Evolutionary conservation across 2,113 vertebrate species (phyloP), one percentile per base, ranked within the genome.

Genomic region (Brachirus orientalis): DNA sequence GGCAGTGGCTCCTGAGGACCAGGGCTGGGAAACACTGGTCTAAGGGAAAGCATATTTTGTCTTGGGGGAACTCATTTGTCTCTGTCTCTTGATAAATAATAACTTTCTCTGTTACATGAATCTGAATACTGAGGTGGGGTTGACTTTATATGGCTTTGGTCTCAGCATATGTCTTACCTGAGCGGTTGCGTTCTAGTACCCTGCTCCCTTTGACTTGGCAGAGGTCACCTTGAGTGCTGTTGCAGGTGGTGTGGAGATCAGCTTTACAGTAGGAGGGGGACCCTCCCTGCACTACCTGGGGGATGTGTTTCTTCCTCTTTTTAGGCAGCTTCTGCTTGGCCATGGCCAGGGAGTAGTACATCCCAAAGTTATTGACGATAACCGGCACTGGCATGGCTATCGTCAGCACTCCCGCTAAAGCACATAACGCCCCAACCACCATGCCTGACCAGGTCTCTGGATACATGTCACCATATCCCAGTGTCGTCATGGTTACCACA

Each of bases 331-430:
- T 99, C 93, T 99, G 98, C 87, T 99, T 99, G 59, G 98, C 98
- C 98, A 99, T 99, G 65, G 98, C 98, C 90, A 99, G 90, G 6
- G 98, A 99, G 89, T 99, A 99, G 91, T 99, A 99, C 98, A 99
- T 98, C 85, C 97, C 97, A 90, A 99, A 99, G 90, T 99, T 99
- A 93, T 99, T 99, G 79, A 99, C 97, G 47, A 99, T 99, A 73
- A 99, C 97, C n/a, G 97, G 97, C 70, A 99, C 97, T 0, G 97
- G 97, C 97, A 99, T 99, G 80, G 97, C 97, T 90, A 99, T 99
- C 7, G 97, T 99, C 65, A 98, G 91, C 68, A 99, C 97, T 4
- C 98, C 97, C 0, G 98, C 96, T 78, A 99, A 87, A 0, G 98
- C 97, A 17, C 98, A 99, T 9, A 99, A 78, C 1, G 98, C 98